Base-by-base conservation (phyloP, 2,888 invertebrate species). In the Eubasilissa splendida region DNA sequence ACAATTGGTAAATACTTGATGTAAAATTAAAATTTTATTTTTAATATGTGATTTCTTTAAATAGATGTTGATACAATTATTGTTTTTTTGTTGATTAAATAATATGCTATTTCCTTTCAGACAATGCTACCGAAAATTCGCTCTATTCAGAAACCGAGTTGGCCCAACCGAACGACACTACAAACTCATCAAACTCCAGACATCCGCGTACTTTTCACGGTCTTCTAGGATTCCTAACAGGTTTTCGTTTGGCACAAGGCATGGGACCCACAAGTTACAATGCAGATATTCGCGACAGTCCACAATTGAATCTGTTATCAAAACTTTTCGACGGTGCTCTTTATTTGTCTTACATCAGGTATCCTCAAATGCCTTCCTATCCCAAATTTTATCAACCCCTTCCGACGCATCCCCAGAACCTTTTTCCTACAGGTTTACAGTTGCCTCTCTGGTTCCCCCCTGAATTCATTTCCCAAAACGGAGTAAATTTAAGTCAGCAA, bases 381-480 rank as follows among this genome's bases (percentile, higher is more conserved):
- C 54, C 81, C 22, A 73, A 68, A 11, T 79, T 84, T 5, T 81
- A 83, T 71, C 56, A 81, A 11, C 83, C 83, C 63, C 53, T 81
- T 9, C 80, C 80, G 14, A 77, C 82, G 77, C 77, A 80, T 10
- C 79, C 80, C 42, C 76, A 83, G 33, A 81, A 83, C 58, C 80
- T 83, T 54, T 84, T 83, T 75, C 83, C 84, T 56, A 74, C 81
- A 50, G 79, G 83, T 74, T 76, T 82, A 33, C 76, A 82, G 60
- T 73, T 80, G 4, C 82, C 84, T 11, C 73, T 84, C 33, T 84
- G 83, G 84, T 84, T 85, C 12, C 77, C 83, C 9, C 59, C 82
- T 52, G 71, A 42, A 42, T 42, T 42, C 4, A 4, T 42, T 7
- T 42, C 42, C 42, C 42, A 42, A 7, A 42, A 42, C 7, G 42